Base-by-base conservation (phyloP, 2,113 vertebrate genomes). In the Piaya cayana region DNA sequence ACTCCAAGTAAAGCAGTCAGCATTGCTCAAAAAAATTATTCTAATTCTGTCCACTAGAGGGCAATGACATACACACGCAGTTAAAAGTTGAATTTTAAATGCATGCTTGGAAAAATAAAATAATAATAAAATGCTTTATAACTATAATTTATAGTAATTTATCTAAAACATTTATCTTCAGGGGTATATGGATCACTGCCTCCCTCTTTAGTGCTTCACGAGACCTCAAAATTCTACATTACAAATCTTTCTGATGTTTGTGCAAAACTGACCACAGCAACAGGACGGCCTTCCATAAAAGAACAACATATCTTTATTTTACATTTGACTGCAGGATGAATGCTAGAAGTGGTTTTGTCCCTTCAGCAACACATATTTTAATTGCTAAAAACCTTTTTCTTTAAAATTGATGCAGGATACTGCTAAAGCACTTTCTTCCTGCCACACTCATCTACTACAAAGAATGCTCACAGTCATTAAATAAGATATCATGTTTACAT, bases 21-120 rank as follows among this genome's bases (percentile, higher is more conserved):
- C 55, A 9, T 3, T 26, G 80, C 59, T 82, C 32, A 63, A 70
- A 80, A 80, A 88, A 71, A 26, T 29, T 36, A 45, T 79, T 80
- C 81, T 52, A n/a, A 15, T 82, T 78, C 49, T 79, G 30, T 36
- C 96, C 97, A 91, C 94, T 32, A 97, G 96, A 97, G 95, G 97
- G 97, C 96, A 95, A 80, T 65, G 29, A 64, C 42, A 82, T 1
- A 79, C 45, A 68, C 21, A 43, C 52, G 65, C 15, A 74, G 25
- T 4, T 64, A 50, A 58, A 80, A 89, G 55, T 9, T 59, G 15
- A 36, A 45, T 77, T 59, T 34, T 4, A 93, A 88, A 91, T 8
- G 9, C 12, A 53, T 0, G 0, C 19, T 82, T 47, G 12, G 45
- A 55, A 82, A 79, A 86, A 25, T 7, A 45, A 77, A 83, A 50